Evolutionary conservation across 92 coral and sea anemone genomes (phyloP), one percentile per base, ranked within the genome.

Genomic region (Meandrina meandrites): DNA sequence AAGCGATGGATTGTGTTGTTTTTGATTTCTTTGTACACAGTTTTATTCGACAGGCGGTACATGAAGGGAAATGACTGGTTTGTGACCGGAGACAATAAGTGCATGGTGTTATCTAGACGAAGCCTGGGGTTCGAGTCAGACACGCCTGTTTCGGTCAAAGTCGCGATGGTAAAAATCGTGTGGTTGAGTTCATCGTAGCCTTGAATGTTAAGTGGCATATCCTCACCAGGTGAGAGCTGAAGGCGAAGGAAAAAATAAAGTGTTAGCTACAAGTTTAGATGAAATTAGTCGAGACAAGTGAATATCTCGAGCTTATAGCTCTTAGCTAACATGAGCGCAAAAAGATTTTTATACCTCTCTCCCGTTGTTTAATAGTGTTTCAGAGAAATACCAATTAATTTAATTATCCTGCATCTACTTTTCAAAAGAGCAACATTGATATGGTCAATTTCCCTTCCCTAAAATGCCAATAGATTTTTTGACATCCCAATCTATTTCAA

Each of bases 151-250:
- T 93, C 88, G 0, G 88, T 67, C 16, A 94, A 62, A 18, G 88
- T 75, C 12, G 93, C 91, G 48, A 95, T 77, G 73, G 99, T 92
- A 80, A 90, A 93, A 0, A 96, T 87, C 15, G 91, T 62, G 69
- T 96, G 90, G 84, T 90, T 90, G 58, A 96, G 90, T 72, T 96
- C 96, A 78, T 96, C 99, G 15, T 80, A 78, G 42, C 93, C 99
- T 68, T 88, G 81, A 17, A 96, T 89, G 22, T 92, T 81, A 24
- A 96, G 75, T 13, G 87, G 78, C 17, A 76, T 53, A 47, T 87
- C 86, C 84, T 96, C 98, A 11, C 99, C 99, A 69, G 99, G 99
- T 21, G 91, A 91, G 3, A 95, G 80, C 99, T 96, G 78, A 31
- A 79, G 79, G 47, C 4, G 69, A 50, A 36, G 2, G 57, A 58